Conservation (phyloP, 2,888 invertebrate species). For the Microctonus aethiopoides region DNA sequence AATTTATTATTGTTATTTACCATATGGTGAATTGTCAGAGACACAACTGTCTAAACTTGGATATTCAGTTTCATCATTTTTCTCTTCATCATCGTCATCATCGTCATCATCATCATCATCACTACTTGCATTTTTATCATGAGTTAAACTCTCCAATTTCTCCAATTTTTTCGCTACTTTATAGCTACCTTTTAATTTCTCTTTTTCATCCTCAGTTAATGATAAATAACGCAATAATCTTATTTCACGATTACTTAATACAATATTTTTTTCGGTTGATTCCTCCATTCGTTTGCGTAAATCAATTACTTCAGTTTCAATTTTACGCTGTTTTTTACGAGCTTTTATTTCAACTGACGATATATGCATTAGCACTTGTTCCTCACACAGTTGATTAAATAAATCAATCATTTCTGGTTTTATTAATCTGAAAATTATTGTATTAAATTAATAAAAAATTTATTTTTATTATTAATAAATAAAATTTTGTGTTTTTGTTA, state of each 20-base stretch:
- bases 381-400: conserved; percentile 86
- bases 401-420: conserved; percentile 78
- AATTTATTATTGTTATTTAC: conserved; percentile 49
- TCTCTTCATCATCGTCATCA: conserved; percentile 69
- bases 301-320: conserved; percentile 91
- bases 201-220: conserved; percentile 91
- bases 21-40: conserved; percentile 76
- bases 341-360: conserved; percentile 87
- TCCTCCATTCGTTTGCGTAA: conserved; percentile 83
- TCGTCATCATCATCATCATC: conserved; percentile 81
- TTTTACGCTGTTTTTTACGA: conserved; percentile 89
- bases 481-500: conserved; percentile 47
- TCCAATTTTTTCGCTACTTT: conserved; percentile 94
- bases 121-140: conserved; percentile 78
- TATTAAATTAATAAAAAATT: conserved; percentile 30
- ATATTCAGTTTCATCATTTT: conserved; percentile 70
- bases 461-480: background rate
- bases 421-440: conserved; percentile 76
- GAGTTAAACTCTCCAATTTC: conserved; percentile 84
- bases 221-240: conserved; percentile 88
- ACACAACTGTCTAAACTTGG: conserved; percentile 84
- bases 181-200: conserved; percentile 85
- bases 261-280: conserved; percentile 83
- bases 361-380: conserved; percentile 84
- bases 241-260: conserved; percentile 91